Evolutionary conservation across 2,888 invertebrate species (phyloP), one percentile per base, ranked within the genome.

Genomic region (Zeuzera pyrina): DNA sequence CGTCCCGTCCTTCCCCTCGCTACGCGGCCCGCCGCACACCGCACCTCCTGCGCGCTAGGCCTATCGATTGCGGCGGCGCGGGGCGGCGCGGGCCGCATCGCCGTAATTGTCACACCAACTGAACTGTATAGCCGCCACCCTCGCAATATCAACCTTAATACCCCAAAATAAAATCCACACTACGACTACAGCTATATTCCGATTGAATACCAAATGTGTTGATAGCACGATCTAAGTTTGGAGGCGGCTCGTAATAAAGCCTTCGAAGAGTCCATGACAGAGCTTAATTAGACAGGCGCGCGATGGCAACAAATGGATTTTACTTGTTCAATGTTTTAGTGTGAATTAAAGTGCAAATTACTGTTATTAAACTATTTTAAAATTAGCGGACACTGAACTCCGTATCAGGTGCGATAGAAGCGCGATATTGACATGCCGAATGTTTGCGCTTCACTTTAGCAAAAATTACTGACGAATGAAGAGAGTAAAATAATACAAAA

Each of bases 21-120:
- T 64, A 66, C 45, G 71, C 65, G 85, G 39, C 49, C 42, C 71
- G 72, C 43, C 72, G 69, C 51, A 64, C 67, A 43, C 71, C 65
- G 85, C 86, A 84, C 28, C 85, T 81, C 70, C 87, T 85, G 31
- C 85, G 86, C 55, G 87, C 88, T 69, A 89, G 89, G 47, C 89
- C 89, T 57, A 89, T 89, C 48, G 89, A 89, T 74, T 89, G 89
- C 71, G 89, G 77, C 70, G 88, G 87, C 60, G 89, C 87, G 76
- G 71, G 89, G 77, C 70, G 88, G 86, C 59, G 89, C 87, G 76
- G 72, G 76, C 77, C 72, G 73, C 73, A 74, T 68, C 72, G 74
- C 67, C 74, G 76, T 81, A 81, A 83, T 83, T 83, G 83, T 81
- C 83, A 81, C 83, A 78, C 72, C 65, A 71, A 77, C 68, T 69